phyloP scores from a whole-genome alignment of 37 sponge, comb jelly and placozoan genomes.

The Beroe ovata region DNA sequence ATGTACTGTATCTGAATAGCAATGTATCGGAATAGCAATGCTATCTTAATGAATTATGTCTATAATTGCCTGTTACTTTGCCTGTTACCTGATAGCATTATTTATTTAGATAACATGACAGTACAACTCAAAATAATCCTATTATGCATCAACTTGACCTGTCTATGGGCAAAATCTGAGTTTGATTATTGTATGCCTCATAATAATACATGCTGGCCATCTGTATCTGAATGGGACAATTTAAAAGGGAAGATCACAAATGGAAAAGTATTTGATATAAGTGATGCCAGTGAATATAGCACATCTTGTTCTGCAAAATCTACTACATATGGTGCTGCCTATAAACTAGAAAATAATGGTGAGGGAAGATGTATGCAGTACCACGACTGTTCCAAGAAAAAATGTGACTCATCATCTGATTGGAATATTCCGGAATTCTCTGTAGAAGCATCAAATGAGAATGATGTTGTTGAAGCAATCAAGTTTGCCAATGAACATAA shows the following conservation, averaged over 20 bases:
- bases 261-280: constrained; percentile 18
- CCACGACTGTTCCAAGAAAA: constrained; percentile 40
- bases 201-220: constrained; percentile 38
- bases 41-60: too few species aligned
- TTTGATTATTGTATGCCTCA: constrained; percentile 46
- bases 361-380: constrained; percentile 67
- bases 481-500: constrained; percentile 47
- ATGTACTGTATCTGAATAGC: too few species aligned
- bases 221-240: background rate
- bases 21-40: too few species aligned
- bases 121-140: too few species aligned
- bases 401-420: background rate
- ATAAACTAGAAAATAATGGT: constrained; percentile 13
- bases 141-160: too few species aligned
- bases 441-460: constrained; percentile 8
- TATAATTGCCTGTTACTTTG: too few species aligned
- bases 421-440: constrained; percentile 56
- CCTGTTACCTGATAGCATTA: too few species aligned
- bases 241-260: background rate
- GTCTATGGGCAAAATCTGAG: background rate
- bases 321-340: background rate
- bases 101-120: too few species aligned
- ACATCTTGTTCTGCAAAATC: background rate
- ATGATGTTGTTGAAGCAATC: constrained; percentile 53
- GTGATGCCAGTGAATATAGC: constrained; percentile 4